These are phyloP conservation scores for Spodoptera litura DNA, from an alignment of 1,140 invertebrate species.

Conservation along the genomic window DNA sequence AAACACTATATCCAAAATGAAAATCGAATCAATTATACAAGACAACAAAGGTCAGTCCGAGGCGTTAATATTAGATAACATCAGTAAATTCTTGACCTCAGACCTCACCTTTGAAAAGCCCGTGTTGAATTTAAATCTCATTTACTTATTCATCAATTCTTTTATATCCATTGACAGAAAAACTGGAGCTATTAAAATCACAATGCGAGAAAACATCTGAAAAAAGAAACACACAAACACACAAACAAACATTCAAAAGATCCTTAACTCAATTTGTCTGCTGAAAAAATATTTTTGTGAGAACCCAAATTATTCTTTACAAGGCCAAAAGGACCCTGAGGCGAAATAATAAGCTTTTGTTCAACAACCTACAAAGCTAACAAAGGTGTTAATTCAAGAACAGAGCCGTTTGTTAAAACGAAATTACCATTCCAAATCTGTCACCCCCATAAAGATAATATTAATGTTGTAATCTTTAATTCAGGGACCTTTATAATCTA, in stretches of 20 bases:
- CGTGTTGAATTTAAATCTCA: constrained; percentile 20
- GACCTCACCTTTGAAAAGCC: not conserved
- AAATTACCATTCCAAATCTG: constrained; percentile 57
- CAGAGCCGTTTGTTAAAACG: constrained; percentile 13
- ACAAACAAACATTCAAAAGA: not conserved
- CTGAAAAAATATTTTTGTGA: constrained; percentile 3
- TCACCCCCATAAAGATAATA: constrained; percentile 39
- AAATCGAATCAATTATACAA: too few relatives aligned
- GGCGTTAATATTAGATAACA: too few relatives aligned
- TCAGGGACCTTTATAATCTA: constrained; percentile 13
- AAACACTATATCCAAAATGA: too few relatives aligned
- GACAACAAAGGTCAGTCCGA: too few relatives aligned
- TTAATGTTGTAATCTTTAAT: constrained; percentile 50
- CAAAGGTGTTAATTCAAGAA: constrained; percentile 38
- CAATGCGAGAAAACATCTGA: not conserved
- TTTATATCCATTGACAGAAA: constrained; percentile 9
- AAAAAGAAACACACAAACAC: too few relatives aligned
- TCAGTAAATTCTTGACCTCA: not conserved
- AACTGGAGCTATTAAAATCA: constrained; percentile 9
- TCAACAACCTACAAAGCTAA: constrained; percentile 16
- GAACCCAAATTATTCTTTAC: constrained; percentile 36
- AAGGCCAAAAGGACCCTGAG: not conserved
- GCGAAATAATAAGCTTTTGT: constrained; percentile 35
- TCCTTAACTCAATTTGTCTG: constrained; percentile 13
- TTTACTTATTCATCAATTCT: not conserved